A percentile compares a stretch with the other conserved stretches of the same genome.
These are phyloP conservation scores for Pterophyllum scalare DNA, from an alignment of 2,113 vertebrate genomes.

Conservation along the genomic window DNA sequence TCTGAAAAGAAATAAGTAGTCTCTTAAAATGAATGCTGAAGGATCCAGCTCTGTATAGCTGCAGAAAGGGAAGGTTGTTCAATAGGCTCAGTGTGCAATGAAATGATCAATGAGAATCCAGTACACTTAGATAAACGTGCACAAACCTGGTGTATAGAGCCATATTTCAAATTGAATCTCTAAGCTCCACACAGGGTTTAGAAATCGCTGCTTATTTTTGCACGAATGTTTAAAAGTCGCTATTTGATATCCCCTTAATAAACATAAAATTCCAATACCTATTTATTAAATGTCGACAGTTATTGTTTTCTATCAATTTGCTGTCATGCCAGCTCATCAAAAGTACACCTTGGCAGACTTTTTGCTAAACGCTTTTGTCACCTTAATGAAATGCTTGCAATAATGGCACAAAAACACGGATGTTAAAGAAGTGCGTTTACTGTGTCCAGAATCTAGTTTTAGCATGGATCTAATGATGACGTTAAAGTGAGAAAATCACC, in stretches of 20 bases:
- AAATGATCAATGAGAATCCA: not conserved
- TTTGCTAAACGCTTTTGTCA: not conserved
- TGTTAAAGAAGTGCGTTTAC: not conserved
- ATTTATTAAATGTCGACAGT: too few relatives aligned
- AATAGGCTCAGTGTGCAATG: not conserved
- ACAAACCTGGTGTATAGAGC: not conserved
- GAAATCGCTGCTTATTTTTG: not conserved
- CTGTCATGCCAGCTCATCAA: not conserved
- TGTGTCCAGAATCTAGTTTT: not conserved
- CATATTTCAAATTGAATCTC: not conserved
- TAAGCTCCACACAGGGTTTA: not conserved
- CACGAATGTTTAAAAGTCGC: not conserved
- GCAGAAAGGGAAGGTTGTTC: not conserved
- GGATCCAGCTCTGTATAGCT: not conserved
- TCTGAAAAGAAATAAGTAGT: not conserved
- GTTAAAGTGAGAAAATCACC: not conserved
- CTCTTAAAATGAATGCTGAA: constrained; percentile 24
- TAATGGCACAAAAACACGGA: not conserved
- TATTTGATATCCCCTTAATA: not conserved
- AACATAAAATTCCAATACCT: not conserved
- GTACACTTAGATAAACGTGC: not conserved
- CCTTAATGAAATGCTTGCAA: not conserved
- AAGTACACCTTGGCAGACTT: fast-evolving
- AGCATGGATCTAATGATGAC: not conserved
- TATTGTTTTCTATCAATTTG: not conserved